Conservation (phyloP, 2,113 vertebrate species). For the Numida meleagris region DNA sequence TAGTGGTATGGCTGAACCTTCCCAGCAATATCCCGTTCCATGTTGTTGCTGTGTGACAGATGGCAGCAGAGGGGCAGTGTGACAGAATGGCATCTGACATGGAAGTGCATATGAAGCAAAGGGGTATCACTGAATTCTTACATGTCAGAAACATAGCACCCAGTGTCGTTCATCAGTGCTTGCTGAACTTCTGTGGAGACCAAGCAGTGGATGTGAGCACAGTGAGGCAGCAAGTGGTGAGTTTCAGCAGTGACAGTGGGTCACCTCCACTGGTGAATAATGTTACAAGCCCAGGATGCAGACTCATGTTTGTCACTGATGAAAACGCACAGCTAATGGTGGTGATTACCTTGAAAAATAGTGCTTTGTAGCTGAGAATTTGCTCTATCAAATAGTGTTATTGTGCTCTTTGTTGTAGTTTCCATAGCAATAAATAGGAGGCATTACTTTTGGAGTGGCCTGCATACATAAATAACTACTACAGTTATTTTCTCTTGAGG, state of each 20-base stretch:
- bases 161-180: not conserved
- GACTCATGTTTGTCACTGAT: not conserved
- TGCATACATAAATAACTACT: not conserved
- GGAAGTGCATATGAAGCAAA: not conserved
- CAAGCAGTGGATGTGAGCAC: not conserved
- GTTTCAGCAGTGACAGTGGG: not conserved
- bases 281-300: not conserved
- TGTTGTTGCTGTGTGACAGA: not conserved
- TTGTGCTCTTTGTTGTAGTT: not conserved
- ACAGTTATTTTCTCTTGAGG: not conserved
- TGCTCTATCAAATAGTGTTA: not conserved
- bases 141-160: not conserved
- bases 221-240: not conserved
- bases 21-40: not conserved
- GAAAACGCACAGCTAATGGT: not conserved
- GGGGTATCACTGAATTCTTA: not conserved
- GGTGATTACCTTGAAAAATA: not conserved
- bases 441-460: not conserved
- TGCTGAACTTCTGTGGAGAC: not conserved
- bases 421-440: not conserved
- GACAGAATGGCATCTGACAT: not conserved
- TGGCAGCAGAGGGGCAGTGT: not conserved
- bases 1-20: not conserved
- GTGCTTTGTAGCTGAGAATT: not conserved
- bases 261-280: not conserved